phyloP scores from a whole-genome alignment of 2,113 vertebrate species.

The Rhineura floridana region DNA sequence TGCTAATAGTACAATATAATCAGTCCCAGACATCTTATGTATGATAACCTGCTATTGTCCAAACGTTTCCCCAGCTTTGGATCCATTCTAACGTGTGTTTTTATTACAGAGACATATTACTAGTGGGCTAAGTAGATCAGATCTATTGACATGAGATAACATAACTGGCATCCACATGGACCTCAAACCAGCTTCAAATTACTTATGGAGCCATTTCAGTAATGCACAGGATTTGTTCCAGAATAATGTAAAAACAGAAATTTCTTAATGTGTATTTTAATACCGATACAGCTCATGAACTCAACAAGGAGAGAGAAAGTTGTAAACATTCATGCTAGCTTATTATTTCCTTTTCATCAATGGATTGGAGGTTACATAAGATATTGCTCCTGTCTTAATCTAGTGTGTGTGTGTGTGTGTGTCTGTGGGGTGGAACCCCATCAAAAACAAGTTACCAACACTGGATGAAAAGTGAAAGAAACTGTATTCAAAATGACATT shows the following conservation, averaged over 20 bases:
- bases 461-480: slow-evolving; percentile 47
- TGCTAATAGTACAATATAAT: neutral
- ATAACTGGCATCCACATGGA: neutral
- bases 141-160: neutral
- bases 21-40: neutral
- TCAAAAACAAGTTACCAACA: slow-evolving; percentile 25
- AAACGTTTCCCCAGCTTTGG: neutral
- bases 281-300: neutral
- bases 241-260: neutral
- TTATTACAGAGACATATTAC: neutral
- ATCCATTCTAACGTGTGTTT: neutral
- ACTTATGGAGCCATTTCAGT: neutral
- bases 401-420: neutral
- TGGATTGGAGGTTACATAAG: slow-evolving; percentile 28
- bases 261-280: neutral
- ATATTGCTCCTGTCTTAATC: slow-evolving; percentile 32
- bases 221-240: neutral
- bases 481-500: slow-evolving; percentile 57
- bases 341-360: neutral
- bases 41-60: neutral
- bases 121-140: neutral
- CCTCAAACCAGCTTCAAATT: neutral
- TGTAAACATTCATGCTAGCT: slow-evolving; percentile 17
- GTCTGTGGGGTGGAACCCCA: neutral
- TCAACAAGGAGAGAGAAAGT: neutral